Evolutionary conservation across 2,888 invertebrate genomes (phyloP).

Genomic region (Hemithea aestivaria): DNA sequence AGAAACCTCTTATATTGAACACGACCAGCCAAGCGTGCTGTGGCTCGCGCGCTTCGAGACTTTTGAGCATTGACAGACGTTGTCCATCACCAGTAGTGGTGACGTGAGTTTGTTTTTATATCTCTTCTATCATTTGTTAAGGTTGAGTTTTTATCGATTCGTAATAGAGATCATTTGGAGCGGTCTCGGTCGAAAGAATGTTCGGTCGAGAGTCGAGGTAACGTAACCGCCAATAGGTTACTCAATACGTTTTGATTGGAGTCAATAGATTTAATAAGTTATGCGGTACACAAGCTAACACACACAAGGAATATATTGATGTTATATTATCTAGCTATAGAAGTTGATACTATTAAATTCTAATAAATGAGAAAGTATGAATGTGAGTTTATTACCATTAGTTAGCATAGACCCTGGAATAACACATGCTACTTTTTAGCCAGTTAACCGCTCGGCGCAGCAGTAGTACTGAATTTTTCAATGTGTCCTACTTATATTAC

Average conservation of each 20-base stretch:
- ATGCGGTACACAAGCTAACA: too few species aligned
- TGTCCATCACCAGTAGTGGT: conserved; percentile 7
- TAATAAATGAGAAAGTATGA: too few species aligned
- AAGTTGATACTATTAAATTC: too few species aligned
- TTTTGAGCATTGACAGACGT: conserved; percentile 9
- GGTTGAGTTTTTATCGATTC: conserved; percentile 7
- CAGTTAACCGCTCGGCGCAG: too few species aligned
- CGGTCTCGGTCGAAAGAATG: not conserved
- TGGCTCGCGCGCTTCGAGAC: conserved; percentile 21
- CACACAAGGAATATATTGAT: too few species aligned
- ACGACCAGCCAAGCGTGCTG: conserved; percentile 33
- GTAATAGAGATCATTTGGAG: not conserved
- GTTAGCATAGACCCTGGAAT: too few species aligned
- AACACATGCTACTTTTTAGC: too few species aligned
- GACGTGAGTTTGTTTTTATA: conserved; percentile 14
- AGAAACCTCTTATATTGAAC: conserved; percentile 48
- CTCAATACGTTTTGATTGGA: conserved; percentile 9
- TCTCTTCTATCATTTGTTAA: conserved; percentile 12
- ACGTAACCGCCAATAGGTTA: conserved; percentile 5
- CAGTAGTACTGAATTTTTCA: too few species aligned
- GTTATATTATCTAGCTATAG: too few species aligned
- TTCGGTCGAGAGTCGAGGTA: too few species aligned
- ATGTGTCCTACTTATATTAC: too few species aligned
- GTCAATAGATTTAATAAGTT: conserved; percentile 5
- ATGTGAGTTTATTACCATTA: too few species aligned